Evolutionary conservation across 64 coral and sea anemone species (phyloP).

Genomic region (Hydrozoanthus tunicans): DNA sequence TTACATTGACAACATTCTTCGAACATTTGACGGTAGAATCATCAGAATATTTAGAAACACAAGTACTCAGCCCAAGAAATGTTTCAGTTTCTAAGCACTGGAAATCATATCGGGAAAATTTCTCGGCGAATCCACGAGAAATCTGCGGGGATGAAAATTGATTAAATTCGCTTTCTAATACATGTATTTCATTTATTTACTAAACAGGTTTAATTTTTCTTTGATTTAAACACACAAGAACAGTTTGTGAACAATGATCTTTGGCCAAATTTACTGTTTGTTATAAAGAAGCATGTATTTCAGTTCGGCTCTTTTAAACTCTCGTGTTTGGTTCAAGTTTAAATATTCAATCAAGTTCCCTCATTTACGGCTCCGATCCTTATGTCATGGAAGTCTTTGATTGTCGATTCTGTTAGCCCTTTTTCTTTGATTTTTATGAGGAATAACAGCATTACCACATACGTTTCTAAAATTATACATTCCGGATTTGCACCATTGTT

Average conservation of each 20-base stretch:
- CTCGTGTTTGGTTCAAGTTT: too few species aligned
- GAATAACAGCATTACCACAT: slow-evolving; percentile 1
- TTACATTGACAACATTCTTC: too few species aligned
- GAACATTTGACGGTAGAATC: too few species aligned
- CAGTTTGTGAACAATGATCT: background rate
- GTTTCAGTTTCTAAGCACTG: too few species aligned
- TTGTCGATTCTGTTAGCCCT: slow-evolving; percentile 1
- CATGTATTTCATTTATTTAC: background rate
- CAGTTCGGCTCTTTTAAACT: background rate
- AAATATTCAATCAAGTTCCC: too few species aligned
- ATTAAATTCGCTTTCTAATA: too few species aligned
- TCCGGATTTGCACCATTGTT: slow-evolving; percentile 9
- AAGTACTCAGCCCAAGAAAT: too few species aligned
- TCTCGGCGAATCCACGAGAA: too few species aligned
- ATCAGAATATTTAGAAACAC: too few species aligned
- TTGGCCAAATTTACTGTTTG: background rate
- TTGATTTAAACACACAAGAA: too few species aligned
- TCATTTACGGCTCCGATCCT: background rate
- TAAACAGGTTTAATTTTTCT: background rate
- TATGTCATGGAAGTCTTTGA: background rate
- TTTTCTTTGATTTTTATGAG: slow-evolving; percentile 9
- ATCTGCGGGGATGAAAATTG: too few species aligned
- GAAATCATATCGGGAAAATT: too few species aligned
- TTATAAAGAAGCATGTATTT: slow-evolving; percentile 9
- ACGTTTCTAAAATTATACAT: background rate